Conservation (phyloP, 2,888 invertebrate species). For the Epinotia demarniana region DNA sequence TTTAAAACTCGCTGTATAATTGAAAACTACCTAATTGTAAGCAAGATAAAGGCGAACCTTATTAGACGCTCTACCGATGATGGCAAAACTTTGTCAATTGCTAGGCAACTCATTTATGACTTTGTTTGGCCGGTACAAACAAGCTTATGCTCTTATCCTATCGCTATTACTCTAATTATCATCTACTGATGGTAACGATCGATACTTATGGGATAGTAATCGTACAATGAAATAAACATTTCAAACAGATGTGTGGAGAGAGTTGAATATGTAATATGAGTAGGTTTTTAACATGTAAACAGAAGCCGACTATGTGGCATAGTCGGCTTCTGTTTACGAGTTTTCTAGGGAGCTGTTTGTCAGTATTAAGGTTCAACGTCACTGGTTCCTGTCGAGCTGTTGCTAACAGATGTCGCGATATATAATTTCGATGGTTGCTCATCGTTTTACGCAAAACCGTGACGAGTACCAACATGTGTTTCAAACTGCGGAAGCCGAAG, state of each 20-base stretch:
- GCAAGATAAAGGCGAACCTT: background rate
- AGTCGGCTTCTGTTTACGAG: conserved; percentile 50
- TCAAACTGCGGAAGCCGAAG: no score
- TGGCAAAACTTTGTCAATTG: conserved; percentile 6
- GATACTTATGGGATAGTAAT: background rate
- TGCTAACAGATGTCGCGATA: no score
- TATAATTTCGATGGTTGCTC: no score
- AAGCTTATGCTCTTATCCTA: conserved; percentile 19
- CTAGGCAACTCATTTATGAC: background rate
- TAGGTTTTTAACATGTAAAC: conserved; percentile 57
- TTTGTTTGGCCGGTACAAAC: conserved; percentile 9
- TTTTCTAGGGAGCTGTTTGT: conserved; percentile 31
- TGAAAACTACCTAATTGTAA: background rate
- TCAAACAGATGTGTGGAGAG: conserved; percentile 55
- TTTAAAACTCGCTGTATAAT: background rate
- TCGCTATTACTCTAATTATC: conserved; percentile 15
- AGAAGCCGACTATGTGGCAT: no score
- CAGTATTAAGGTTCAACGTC: no score
- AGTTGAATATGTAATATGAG: conserved; percentile 54
- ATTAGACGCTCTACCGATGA: background rate
- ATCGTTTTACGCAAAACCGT: no score
- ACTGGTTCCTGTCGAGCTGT: no score
- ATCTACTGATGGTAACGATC: background rate
- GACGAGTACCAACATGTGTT: no score
- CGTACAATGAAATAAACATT: conserved; percentile 64